Percentiles rank a stretch among this genome's conserved stretches.
Conservation (phyloP, 2,888 invertebrate species). For the Argyresthia goedartella region DNA sequence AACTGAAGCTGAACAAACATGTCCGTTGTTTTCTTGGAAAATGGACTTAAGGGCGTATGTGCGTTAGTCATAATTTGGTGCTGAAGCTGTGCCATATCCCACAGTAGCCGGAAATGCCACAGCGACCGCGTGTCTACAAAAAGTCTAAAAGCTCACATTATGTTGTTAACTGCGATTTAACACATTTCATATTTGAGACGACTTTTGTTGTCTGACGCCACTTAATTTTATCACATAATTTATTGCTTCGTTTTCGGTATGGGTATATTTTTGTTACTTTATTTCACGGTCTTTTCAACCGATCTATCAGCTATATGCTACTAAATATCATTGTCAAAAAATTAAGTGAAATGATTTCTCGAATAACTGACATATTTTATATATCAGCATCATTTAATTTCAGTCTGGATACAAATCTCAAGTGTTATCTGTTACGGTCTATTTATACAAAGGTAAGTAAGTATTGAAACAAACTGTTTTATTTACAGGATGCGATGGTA, state of each 20-base stretch:
- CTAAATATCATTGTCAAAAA: too few relatives aligned
- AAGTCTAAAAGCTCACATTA: conserved; percentile 54
- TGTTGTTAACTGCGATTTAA: conserved; percentile 63
- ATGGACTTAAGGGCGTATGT: not conserved
- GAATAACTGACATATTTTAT: too few relatives aligned
- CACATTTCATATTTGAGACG: conserved; percentile 62
- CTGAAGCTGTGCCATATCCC: conserved; percentile 14
- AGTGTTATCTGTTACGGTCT: too few relatives aligned
- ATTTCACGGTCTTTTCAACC: not conserved
- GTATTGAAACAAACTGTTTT: too few relatives aligned
- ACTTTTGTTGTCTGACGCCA: conserved; percentile 47
- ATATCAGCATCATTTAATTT: too few relatives aligned
- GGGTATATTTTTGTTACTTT: not conserved
- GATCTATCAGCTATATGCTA: too few relatives aligned
- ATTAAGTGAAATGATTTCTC: too few relatives aligned
- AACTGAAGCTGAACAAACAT: conserved; percentile 21
- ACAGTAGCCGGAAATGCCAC: conserved; percentile 64
- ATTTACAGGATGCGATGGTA: too few relatives aligned
- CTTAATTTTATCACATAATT: conserved; percentile 51
- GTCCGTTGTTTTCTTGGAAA: not conserved
- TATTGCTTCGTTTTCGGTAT: conserved; percentile 15
- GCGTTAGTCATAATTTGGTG: conserved; percentile 17
- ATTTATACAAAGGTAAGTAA: too few relatives aligned
- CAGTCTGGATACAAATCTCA: too few relatives aligned
- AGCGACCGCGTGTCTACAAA: conserved; percentile 52